Percentiles rank a stretch among this genome's conserved stretches.
Evolutionary conservation across 2,797 vertebrate genomes (phyloP).

Genomic region (Poecile montanus): DNA sequence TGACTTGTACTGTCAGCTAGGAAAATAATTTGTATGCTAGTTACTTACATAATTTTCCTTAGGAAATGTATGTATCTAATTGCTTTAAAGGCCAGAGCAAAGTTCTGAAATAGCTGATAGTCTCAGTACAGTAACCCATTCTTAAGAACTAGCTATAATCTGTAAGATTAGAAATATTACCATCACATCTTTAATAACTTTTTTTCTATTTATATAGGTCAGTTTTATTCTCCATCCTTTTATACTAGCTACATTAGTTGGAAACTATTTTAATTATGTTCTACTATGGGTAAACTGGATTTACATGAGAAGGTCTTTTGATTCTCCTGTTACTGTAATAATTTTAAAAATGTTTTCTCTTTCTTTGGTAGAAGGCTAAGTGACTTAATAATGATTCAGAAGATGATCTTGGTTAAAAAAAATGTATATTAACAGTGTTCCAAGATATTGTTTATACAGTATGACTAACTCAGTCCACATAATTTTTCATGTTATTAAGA

Average conservation of each 20-base stretch:
- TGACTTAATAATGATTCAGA: background rate
- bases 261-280: background rate
- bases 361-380: background rate
- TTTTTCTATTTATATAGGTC: background rate
- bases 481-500: background rate
- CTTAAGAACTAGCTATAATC: background rate
- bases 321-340: background rate
- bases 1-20: background rate
- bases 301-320: background rate
- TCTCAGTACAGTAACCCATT: background rate
- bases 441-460: background rate
- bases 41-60: background rate
- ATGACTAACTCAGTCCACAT: background rate
- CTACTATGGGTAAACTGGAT: background rate
- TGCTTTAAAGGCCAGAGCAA: background rate
- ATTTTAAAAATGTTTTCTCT: background rate
- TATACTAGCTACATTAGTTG: background rate
- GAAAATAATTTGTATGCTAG: background rate
- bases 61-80: background rate
- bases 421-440: accelerated
- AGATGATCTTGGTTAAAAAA: background rate
- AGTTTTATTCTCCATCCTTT: background rate
- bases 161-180: background rate
- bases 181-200: background rate
- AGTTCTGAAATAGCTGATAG: background rate